A percentile compares a stretch with the other conserved stretches of the same genome.
phyloP scores from a whole-genome alignment of 2,797 vertebrate species.

The Typhlichthys subterraneus region DNA sequence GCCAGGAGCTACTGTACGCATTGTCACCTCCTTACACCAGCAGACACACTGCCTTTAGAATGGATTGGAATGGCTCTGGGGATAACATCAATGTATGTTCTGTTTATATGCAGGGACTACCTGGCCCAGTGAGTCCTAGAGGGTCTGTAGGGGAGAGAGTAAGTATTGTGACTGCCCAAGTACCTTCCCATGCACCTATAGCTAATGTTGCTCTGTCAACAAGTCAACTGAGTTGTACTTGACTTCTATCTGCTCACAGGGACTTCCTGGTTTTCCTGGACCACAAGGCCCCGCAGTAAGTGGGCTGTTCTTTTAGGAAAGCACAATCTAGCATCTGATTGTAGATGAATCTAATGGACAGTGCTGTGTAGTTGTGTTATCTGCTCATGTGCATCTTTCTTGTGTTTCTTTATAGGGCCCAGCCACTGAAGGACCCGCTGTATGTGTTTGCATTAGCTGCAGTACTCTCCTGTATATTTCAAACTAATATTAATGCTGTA shows the following conservation, averaged over 20 bases:
- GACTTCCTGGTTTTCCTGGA: constrained; percentile 82
- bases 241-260: constrained; percentile 53
- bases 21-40: constrained; percentile 2
- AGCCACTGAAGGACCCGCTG: constrained; percentile 71
- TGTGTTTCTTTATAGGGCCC: constrained; percentile 68
- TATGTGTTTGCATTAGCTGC: constrained; percentile 53
- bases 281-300: constrained; percentile 77
- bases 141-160: constrained; percentile 81
- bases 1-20: constrained; percentile 68
- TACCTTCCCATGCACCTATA: no score
- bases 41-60: constrained; percentile 9
- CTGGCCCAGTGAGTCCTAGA: constrained; percentile 78
- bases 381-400: neutral
- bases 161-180: constrained; percentile 41
- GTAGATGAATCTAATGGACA: neutral
- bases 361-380: neutral
- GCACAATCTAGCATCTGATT: neutral
- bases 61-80: constrained; percentile 18
- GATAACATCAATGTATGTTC: constrained; percentile 23
- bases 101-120: constrained; percentile 63
- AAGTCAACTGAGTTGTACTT: neutral
- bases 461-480: neutral
- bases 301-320: constrained; percentile 12
- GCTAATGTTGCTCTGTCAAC: no score
- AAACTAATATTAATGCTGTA: neutral